These are phyloP conservation scores for Zapus hudsonius DNA, from an alignment of 2,113 vertebrate genomes.

Conservation along the genomic window DNA sequence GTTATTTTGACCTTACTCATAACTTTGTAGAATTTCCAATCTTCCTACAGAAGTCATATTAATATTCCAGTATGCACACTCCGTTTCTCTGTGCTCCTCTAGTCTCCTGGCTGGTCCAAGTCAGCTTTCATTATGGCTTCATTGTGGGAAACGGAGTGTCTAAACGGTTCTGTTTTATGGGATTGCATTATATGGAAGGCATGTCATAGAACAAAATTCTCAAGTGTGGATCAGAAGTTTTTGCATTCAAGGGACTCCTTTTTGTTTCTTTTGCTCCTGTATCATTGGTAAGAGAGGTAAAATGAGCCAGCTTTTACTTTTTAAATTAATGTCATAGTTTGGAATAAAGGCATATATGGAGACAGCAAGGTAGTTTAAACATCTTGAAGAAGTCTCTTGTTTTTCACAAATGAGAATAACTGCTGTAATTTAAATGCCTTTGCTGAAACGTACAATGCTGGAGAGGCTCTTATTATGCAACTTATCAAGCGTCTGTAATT, in stretches of 20 bases:
- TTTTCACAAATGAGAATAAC: conserved; percentile 82
- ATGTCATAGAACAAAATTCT: background rate
- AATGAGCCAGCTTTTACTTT: conserved; percentile 11
- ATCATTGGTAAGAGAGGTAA: conserved; percentile 4
- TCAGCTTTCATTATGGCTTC: conserved; percentile 45
- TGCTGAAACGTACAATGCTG: conserved; percentile 82
- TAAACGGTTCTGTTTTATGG: conserved; percentile 30
- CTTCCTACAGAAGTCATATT: conserved; percentile 61
- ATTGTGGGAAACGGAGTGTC: background rate
- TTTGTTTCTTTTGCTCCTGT: background rate
- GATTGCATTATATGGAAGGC: background rate
- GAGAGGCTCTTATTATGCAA: conserved; percentile 84
- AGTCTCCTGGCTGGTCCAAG: conserved; percentile 31
- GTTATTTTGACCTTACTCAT: conserved; percentile 63
- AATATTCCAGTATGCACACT: conserved; percentile 56
- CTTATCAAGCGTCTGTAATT: conserved; percentile 89
- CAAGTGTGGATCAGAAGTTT: conserved; percentile 2
- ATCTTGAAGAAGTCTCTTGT: conserved; percentile 69
- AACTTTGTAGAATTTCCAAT: conserved; percentile 45
- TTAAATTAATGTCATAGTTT: background rate
- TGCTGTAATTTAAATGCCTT: conserved; percentile 86
- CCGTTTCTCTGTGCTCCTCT: background rate
- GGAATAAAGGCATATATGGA: conserved; percentile 7
- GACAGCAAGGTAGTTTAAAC: conserved; percentile 70
- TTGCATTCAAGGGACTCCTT: conserved; percentile 19